A percentile compares a stretch with the other conserved stretches of the same genome.
These are phyloP conservation scores for Ferdinandea cuprea DNA, from an alignment of 2,888 invertebrate genomes.

Conservation along the genomic window DNA sequence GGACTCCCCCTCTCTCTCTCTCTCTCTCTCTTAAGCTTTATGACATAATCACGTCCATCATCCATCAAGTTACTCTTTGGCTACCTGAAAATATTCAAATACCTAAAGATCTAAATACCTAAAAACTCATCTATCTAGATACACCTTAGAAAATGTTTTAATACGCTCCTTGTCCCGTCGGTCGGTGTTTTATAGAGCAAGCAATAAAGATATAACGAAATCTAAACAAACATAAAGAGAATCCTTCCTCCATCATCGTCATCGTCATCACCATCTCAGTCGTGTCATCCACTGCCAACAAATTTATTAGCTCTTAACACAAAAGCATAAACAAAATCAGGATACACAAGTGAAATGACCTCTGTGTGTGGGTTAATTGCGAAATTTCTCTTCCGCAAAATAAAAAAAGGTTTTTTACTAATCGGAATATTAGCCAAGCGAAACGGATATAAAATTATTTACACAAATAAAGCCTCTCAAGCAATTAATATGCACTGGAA, in stretches of 20 bases:
- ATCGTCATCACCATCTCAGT: background rate
- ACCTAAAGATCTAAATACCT: no score
- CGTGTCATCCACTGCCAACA: slow-evolving; percentile 17
- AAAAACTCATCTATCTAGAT: slow-evolving; percentile 7
- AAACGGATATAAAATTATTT: slow-evolving; percentile 27
- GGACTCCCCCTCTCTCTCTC: no score
- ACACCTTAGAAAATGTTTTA: slow-evolving; percentile 47
- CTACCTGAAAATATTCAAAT: background rate
- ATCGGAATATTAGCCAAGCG: background rate
- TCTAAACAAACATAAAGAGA: slow-evolving; percentile 48
- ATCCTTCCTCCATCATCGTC: slow-evolving; percentile 15
- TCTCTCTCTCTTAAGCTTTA: no score
- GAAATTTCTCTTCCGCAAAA: background rate
- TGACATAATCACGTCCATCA: slow-evolving; percentile 45
- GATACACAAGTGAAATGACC: slow-evolving; percentile 40
- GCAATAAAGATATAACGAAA: slow-evolving; percentile 57
- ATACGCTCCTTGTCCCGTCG: background rate
- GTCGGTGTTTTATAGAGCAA: slow-evolving; percentile 19
- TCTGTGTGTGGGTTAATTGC: slow-evolving; percentile 39
- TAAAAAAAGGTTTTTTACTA: background rate
- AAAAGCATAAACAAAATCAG: slow-evolving; percentile 22
- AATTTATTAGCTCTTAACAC: slow-evolving; percentile 54
- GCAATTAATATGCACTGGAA: slow-evolving; percentile 46
- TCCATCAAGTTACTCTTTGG: slow-evolving; percentile 16
- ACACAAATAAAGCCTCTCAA: slow-evolving; percentile 33